These are phyloP conservation scores for Lepidurus apus DNA, from an alignment of 1,140 invertebrate genomes.

Conservation along the genomic window DNA sequence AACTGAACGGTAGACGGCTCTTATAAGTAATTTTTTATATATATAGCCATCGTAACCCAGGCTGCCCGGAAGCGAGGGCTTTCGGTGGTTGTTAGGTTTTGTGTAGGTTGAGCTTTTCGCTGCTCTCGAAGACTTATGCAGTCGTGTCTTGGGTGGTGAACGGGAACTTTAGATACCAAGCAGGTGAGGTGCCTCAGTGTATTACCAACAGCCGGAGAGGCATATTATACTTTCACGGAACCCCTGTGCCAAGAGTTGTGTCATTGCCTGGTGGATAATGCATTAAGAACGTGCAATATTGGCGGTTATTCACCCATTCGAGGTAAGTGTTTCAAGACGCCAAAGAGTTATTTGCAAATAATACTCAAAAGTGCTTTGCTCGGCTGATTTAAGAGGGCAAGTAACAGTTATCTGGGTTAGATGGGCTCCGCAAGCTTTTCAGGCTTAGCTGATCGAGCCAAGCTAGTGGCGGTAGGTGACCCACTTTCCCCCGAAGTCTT, in stretches of 20 bases:
- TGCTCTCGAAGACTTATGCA: not conserved
- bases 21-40: not conserved
- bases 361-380: not conserved
- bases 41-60: not conserved
- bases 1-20: not conserved
- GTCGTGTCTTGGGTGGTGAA: slow-evolving; percentile 10
- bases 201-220: not conserved
- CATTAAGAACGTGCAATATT: not conserved
- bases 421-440: not conserved
- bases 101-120: not conserved
- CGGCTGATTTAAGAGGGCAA: not conserved
- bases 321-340: not conserved
- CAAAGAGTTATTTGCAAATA: not conserved
- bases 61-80: not conserved
- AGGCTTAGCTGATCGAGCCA: not conserved
- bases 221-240: not conserved
- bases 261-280: not conserved
- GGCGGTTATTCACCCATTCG: not conserved
- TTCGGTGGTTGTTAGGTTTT: not conserved
- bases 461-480: slow-evolving; percentile 16
- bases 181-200: not conserved
- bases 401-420: slow-evolving; percentile 15
- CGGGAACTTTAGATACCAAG: not conserved
- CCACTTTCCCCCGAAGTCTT: not conserved
- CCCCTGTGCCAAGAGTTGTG: not conserved